phyloP scores from a whole-genome alignment of 2,888 invertebrate genomes.

The Odontothrips loti region DNA sequence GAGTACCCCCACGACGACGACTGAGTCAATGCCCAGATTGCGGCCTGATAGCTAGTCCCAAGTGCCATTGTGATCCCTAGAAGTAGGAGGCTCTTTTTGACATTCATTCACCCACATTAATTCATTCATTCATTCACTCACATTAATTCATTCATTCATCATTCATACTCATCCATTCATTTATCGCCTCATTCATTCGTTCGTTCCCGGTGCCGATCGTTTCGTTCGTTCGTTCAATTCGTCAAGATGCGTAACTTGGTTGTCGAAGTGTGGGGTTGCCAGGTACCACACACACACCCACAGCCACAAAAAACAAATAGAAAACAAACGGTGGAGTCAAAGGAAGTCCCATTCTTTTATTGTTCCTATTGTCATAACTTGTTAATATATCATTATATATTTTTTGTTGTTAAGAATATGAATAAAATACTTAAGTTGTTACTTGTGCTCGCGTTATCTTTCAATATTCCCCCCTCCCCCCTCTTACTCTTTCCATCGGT shows the following conservation, averaged over 20 bases:
- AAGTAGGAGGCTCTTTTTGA: background rate
- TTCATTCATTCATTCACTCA: background rate
- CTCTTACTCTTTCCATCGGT: too few relatives aligned
- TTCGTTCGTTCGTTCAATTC: background rate
- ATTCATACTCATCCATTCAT: background rate
- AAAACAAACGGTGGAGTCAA: background rate
- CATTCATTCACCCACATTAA: background rate
- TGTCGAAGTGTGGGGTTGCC: background rate
- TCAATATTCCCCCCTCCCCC: background rate
- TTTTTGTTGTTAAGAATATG: background rate
- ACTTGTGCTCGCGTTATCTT: background rate
- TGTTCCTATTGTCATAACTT: background rate
- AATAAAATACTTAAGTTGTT: background rate
- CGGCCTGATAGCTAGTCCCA: background rate
- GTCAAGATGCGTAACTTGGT: background rate
- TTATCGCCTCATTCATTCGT: background rate
- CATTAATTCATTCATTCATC: background rate
- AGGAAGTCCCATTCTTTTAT: background rate
- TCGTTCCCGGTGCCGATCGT: background rate
- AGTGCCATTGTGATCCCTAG: too few relatives aligned
- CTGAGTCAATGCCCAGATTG: background rate
- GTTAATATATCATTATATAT: background rate
- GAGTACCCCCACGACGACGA: slow-evolving; percentile 13
- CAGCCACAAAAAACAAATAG: background rate
- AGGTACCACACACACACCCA: background rate